Conservation (phyloP, 2,888 invertebrate species). For the Drosophila eohydei region DNA sequence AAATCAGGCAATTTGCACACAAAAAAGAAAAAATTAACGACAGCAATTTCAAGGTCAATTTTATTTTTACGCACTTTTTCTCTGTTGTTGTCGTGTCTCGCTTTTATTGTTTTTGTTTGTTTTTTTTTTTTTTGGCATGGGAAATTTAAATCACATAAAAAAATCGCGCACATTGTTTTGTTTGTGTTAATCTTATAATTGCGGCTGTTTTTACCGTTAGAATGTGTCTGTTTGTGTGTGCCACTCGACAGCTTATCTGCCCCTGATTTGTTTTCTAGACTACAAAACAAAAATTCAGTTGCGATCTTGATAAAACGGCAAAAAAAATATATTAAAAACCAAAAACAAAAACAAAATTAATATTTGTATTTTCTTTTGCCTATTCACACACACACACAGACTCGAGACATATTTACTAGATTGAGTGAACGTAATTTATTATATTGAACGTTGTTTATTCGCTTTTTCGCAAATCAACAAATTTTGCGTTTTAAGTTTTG, state of each 20-base stretch:
- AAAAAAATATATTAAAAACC: slow-evolving; percentile 33
- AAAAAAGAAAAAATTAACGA: slow-evolving; percentile 17
- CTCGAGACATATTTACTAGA: slow-evolving; percentile 14
- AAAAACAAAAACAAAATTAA: slow-evolving; percentile 36
- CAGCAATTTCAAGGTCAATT: slow-evolving; percentile 71
- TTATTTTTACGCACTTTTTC: slow-evolving; percentile 74
- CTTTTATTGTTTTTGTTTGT: slow-evolving; percentile 37
- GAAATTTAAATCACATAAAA: slow-evolving; percentile 81
- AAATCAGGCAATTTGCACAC: slow-evolving; percentile 2
- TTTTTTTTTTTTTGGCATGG: slow-evolving; percentile 43
- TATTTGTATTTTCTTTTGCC: slow-evolving; percentile 57
- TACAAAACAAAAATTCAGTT: slow-evolving; percentile 47
- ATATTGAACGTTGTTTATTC: slow-evolving; percentile 60
- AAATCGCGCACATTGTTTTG: slow-evolving; percentile 38
- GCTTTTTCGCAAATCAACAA: slow-evolving; percentile 53
- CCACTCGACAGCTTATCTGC: slow-evolving; percentile 73
- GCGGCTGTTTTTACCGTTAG: slow-evolving; percentile 54
- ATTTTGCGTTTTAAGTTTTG: slow-evolving; percentile 45
- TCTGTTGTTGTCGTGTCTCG: slow-evolving; percentile 1
- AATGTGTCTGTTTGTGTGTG: slow-evolving; percentile 37
- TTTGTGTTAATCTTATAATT: slow-evolving; percentile 78
- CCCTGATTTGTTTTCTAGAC: slow-evolving; percentile 69
- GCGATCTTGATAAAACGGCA: slow-evolving; percentile 70
- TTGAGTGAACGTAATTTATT: slow-evolving; percentile 58
- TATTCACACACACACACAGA: slow-evolving; percentile 10